A percentile compares a stretch with the other conserved stretches of the same genome.
Conservation (phyloP, 2,888 invertebrate species). For the Cephus nigrinus region DNA sequence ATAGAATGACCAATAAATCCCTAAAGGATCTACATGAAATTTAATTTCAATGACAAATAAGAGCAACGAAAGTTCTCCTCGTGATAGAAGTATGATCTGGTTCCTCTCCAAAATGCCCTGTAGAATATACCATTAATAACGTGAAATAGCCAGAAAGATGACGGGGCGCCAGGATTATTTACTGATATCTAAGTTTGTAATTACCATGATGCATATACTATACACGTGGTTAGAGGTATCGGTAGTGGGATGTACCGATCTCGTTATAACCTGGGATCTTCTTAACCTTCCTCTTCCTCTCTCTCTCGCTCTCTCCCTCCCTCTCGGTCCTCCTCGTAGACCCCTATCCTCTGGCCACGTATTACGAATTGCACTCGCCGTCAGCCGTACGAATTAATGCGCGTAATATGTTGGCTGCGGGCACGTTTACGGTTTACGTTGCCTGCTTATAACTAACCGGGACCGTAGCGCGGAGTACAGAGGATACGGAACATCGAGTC, state of each 20-base stretch:
- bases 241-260: slow-evolving; percentile 38
- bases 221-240: slow-evolving; percentile 18
- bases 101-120: background rate
- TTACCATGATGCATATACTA: slow-evolving; percentile 43
- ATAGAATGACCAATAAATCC: background rate
- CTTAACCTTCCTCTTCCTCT: slow-evolving; percentile 27
- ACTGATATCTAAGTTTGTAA: slow-evolving; percentile 61
- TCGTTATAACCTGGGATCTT: slow-evolving; percentile 50
- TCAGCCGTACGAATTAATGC: slow-evolving; percentile 61
- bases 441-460: slow-evolving; percentile 48
- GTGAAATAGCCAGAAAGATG: background rate
- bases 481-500: slow-evolving; percentile 30
- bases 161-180: slow-evolving; percentile 50
- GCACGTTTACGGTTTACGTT: slow-evolving; percentile 59
- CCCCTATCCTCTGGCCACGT: slow-evolving; percentile 37
- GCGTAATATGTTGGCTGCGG: slow-evolving; percentile 60
- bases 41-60: background rate
- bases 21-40: background rate
- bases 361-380: slow-evolving; percentile 58
- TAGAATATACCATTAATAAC: background rate
- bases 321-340: slow-evolving; percentile 27
- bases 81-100: background rate
- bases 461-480: slow-evolving; percentile 29
- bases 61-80: background rate
- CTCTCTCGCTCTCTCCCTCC: slow-evolving; percentile 26